phyloP scores from a whole-genome alignment of 2,888 invertebrate genomes.

The Tachina fera region DNA sequence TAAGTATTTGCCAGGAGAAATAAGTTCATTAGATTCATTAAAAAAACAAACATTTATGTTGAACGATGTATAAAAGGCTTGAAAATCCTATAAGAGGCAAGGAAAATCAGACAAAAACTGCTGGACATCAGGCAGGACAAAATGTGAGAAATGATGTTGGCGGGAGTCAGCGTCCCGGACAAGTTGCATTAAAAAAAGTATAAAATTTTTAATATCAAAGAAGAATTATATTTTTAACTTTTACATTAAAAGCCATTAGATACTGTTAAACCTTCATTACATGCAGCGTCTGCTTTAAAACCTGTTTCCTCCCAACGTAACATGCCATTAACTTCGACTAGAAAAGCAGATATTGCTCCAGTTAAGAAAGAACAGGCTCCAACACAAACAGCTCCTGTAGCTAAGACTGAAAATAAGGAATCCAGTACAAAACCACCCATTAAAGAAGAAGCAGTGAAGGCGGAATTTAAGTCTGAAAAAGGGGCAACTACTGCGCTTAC shows the following conservation, averaged over 20 bases:
- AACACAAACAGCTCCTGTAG: background rate
- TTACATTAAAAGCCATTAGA: constrained; percentile 39
- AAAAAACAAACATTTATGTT: background rate
- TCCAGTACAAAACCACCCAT: background rate
- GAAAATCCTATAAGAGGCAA: constrained; percentile 39
- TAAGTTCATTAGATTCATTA: background rate
- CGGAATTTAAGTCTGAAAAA: constrained; percentile 32
- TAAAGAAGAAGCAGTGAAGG: background rate
- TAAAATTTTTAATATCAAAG: background rate
- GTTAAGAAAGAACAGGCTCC: constrained; percentile 29
- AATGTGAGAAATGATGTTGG: constrained; percentile 37
- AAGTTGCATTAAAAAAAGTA: constrained; percentile 54
- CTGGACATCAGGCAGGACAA: constrained; percentile 37
- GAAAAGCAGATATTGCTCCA: background rate
- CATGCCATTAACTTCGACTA: constrained; percentile 50
- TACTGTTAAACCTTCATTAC: constrained; percentile 10
- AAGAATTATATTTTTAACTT: background rate
- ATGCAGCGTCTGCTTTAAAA: constrained; percentile 27
- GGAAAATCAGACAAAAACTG: constrained; percentile 38
- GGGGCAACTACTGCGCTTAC: background rate
- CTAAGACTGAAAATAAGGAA: constrained; percentile 38
- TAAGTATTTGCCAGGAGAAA: background rate
- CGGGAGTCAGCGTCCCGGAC: constrained; percentile 44
- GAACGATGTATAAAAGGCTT: constrained; percentile 59
- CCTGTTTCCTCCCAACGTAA: constrained; percentile 5